Evolutionary conservation across 1,140 invertebrate species (phyloP).

Genomic region (Sminthurinus signatus): DNA sequence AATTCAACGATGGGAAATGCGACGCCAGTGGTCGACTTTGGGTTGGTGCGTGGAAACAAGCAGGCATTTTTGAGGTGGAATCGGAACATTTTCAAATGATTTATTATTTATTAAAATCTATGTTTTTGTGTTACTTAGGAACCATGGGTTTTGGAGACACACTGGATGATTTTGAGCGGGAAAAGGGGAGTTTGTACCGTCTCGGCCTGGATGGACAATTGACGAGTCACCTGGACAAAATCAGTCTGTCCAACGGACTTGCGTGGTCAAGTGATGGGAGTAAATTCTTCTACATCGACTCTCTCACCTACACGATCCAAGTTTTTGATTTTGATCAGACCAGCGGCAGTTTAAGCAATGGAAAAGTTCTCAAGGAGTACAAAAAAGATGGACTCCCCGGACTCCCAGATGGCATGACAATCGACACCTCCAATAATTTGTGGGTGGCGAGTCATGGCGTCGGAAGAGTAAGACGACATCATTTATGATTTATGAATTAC

Average conservation of each 20-base stretch:
- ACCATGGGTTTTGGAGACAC: slow-evolving; percentile 16
- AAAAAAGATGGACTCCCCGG: slow-evolving; percentile 37
- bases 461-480: slow-evolving; percentile 21
- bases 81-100: no score
- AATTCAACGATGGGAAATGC: slow-evolving; percentile 85
- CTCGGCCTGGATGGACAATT: slow-evolving; percentile 17
- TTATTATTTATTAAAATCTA: no score
- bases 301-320: slow-evolving; percentile 57
- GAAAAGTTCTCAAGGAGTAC: slow-evolving; percentile 41
- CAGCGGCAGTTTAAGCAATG: slow-evolving; percentile 53
- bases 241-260: slow-evolving; percentile 74
- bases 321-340: slow-evolving; percentile 67
- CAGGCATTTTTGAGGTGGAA: no score
- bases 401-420: slow-evolving; percentile 48
- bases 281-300: slow-evolving; percentile 71
- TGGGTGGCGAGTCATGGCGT: slow-evolving; percentile 45
- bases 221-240: slow-evolving; percentile 42
- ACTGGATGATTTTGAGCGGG: background rate
- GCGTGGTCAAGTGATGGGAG: slow-evolving; percentile 65
- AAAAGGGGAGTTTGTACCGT: slow-evolving; percentile 21
- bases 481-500: slow-evolving; percentile 41
- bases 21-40: slow-evolving; percentile 71
- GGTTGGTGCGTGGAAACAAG: slow-evolving; percentile 57
- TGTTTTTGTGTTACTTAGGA: slow-evolving; percentile 8
- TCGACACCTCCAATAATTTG: slow-evolving; percentile 46